A percentile compares a stretch with the other conserved stretches of the same genome.
Conservation (phyloP, 2,797 vertebrate genomes). For the Bucorvus abyssinicus region DNA sequence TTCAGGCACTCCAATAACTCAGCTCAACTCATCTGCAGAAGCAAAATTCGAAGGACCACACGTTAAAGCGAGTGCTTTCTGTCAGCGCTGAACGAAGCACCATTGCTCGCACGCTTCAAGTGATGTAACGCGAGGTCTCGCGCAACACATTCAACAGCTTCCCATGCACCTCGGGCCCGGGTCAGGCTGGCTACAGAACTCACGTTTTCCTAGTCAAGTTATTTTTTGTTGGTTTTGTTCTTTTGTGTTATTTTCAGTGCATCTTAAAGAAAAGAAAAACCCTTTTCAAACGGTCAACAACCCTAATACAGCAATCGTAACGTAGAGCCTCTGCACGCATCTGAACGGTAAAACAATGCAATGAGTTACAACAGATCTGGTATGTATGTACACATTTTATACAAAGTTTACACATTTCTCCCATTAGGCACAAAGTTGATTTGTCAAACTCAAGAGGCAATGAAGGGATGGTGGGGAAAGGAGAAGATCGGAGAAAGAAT, state of each 20-base stretch:
- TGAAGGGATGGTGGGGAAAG: not conserved
- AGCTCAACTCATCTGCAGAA: not conserved
- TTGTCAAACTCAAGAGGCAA: conserved; percentile 75
- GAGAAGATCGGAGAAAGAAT: not conserved
- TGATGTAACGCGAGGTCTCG: not conserved
- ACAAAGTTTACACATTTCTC: conserved; percentile 72
- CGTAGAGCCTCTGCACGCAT: conserved; percentile 34
- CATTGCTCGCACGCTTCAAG: conserved; percentile 16
- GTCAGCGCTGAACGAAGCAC: not conserved
- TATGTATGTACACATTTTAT: conserved; percentile 74
- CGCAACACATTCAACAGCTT: not conserved
- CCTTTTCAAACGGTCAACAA: conserved; percentile 37
- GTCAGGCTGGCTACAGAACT: conserved; percentile 28
- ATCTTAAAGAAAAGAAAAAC: conserved; percentile 39
- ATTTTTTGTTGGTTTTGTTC: conserved; percentile 9
- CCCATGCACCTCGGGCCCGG: conserved; percentile 7
- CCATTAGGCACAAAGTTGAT: conserved; percentile 83
- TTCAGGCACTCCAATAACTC: conserved; percentile 21
- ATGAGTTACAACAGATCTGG: conserved; percentile 53
- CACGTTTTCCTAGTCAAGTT: conserved; percentile 63
- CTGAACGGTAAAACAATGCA: conserved; percentile 42
- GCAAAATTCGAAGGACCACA: conserved; percentile 25
- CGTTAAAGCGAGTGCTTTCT: not conserved
- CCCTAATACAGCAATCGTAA: conserved; percentile 42
- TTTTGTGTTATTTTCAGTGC: conserved; percentile 63